Conservation (phyloP, 2,888 invertebrate genomes). For the Theodoxus fluviatilis region DNA sequence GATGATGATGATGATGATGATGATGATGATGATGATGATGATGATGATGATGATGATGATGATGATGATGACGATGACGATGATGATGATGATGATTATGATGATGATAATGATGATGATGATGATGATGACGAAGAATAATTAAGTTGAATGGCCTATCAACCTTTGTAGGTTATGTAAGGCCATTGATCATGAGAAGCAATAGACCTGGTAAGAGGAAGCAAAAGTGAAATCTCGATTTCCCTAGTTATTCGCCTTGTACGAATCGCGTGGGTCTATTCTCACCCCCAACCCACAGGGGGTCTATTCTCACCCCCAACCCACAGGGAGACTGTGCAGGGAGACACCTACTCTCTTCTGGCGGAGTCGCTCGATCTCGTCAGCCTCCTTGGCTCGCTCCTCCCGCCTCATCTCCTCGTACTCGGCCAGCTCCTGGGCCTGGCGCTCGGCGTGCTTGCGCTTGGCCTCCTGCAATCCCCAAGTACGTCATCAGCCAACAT, state of each 20-base stretch:
- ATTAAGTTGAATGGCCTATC: too few species aligned
- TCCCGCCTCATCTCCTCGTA: slow-evolving; percentile 43
- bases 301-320: too few species aligned
- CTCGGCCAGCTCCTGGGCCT: slow-evolving; percentile 46
- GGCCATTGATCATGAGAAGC: too few species aligned
- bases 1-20: background rate
- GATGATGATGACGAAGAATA: background rate
- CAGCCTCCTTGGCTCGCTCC: slow-evolving; percentile 46
- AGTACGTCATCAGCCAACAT: too few species aligned
- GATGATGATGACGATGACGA: background rate
- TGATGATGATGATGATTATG: background rate
- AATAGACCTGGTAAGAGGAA: too few species aligned
- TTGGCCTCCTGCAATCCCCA: slow-evolving; percentile 45
- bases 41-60: background rate
- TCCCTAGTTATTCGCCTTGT: too few species aligned
- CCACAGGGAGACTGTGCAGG: too few species aligned
- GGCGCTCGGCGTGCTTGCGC: slow-evolving; percentile 39
- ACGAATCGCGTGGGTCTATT: too few species aligned
- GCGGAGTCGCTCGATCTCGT: slow-evolving; percentile 47
- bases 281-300: too few species aligned
- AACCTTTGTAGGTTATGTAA: too few species aligned
- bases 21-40: background rate
- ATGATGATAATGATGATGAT: background rate
- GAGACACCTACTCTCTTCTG: slow-evolving; percentile 47
- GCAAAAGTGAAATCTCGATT: too few species aligned